phyloP scores from a whole-genome alignment of 53 echinoderm and acorn worm species.

The Luidia sarsii region DNA sequence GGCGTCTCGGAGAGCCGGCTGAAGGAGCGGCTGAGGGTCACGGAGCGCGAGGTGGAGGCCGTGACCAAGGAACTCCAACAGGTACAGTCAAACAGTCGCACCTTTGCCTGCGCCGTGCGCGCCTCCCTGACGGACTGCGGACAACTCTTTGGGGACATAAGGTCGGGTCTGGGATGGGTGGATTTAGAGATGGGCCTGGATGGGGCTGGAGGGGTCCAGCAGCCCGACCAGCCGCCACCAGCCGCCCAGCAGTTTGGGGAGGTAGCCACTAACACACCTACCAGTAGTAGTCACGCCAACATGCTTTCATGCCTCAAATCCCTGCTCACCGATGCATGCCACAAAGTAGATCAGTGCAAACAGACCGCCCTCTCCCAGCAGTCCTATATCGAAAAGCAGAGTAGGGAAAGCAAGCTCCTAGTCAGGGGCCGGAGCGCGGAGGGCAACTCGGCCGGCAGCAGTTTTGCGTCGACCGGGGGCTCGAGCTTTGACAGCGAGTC shows the following conservation, averaged over 20 bases:
- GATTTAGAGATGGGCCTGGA: constrained; percentile 47
- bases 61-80: constrained; percentile 76
- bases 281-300: constrained; percentile 44
- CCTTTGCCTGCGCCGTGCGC: constrained; percentile 52
- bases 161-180: constrained; percentile 41
- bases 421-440: constrained; percentile 23
- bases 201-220: constrained; percentile 24
- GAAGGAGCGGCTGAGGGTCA: constrained; percentile 77
- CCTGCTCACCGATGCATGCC: constrained; percentile 57
- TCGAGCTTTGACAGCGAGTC: constrained; percentile 43
- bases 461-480: constrained; percentile 18
- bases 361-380: constrained; percentile 50
- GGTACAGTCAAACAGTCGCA: constrained; percentile 72
- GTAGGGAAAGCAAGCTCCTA: constrained; percentile 22
- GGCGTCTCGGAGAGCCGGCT: constrained; percentile 75
- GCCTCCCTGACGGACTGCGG: constrained; percentile 46
- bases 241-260: constrained; percentile 50
- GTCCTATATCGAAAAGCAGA: constrained; percentile 50
- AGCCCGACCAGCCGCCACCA: constrained; percentile 28
- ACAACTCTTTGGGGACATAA: constrained; percentile 48
- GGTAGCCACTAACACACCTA: constrained; percentile 52
- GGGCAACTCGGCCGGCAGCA: constrained; percentile 33
- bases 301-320: constrained; percentile 53
- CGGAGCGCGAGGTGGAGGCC: constrained; percentile 75
- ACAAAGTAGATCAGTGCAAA: constrained; percentile 56